Conservation (phyloP, 1,140 invertebrate species). For the Colletes gigas region DNA sequence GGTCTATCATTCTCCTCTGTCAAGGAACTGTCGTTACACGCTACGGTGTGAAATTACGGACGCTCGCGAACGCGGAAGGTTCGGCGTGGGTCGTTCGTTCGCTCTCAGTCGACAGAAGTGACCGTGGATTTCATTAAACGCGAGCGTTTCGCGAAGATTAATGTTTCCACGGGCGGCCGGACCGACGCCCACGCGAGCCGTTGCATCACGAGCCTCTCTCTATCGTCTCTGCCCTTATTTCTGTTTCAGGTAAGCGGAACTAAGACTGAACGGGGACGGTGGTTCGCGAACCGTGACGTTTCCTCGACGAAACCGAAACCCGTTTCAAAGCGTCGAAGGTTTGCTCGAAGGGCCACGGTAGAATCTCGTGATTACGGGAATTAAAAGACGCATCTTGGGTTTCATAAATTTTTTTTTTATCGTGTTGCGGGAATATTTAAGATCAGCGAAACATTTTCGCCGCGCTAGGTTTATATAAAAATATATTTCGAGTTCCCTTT, state of each 20-base stretch:
- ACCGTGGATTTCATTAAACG: slow-evolving; percentile 56
- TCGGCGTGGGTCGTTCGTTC: slow-evolving; percentile 24
- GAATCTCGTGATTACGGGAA: too few species aligned
- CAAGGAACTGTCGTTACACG: slow-evolving; percentile 7
- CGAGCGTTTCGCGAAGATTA: slow-evolving; percentile 54
- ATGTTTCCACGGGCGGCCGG: slow-evolving; percentile 43
- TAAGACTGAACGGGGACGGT: neutral
- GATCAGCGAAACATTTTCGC: too few species aligned
- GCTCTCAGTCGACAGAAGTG: slow-evolving; percentile 32
- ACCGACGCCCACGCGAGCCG: slow-evolving; percentile 23
- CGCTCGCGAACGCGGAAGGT: slow-evolving; percentile 4
- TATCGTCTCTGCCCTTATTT: slow-evolving; percentile 56
- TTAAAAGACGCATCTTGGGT: too few species aligned
- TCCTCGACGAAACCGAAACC: neutral
- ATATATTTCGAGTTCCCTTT: too few species aligned
- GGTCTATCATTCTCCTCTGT: neutral
- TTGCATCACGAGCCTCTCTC: slow-evolving; percentile 38
- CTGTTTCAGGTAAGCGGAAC: slow-evolving; percentile 73
- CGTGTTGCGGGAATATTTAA: too few species aligned
- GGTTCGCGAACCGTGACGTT: neutral
- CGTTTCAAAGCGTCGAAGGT: neutral
- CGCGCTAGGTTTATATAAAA: too few species aligned
- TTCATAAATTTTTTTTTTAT: too few species aligned
- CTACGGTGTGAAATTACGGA: slow-evolving; percentile 21
- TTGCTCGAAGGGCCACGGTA: neutral